Base-by-base conservation (phyloP, 92 coral and sea anemone species). In the Parazoanthus swiftii region DNA sequence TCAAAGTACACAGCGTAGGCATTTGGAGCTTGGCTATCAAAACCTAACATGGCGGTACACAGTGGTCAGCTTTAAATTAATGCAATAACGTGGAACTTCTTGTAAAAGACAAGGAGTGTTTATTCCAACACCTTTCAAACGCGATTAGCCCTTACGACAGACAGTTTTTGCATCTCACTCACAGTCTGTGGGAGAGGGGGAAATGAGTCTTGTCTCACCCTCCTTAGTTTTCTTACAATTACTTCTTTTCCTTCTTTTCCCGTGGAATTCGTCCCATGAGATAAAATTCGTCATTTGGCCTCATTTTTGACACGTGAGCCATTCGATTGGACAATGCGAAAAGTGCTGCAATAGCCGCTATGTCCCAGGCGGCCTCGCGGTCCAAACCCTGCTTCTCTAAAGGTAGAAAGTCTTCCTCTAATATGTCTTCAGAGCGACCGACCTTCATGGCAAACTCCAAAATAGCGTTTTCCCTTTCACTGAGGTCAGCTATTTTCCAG, bases 251-350 rank as follows among this genome's bases (percentile, higher is more conserved):
- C 81, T 88, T 89, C 74, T 90, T 90, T 39, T 91, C 95, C 79
- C 86, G 86, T 56, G 93, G 95, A 63, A 89, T 81, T 76, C 98
- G 89, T 8, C 98, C 99, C 96, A 96, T 86, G 59, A 91, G 85
- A 86, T 89, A 96, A 82, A 95, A 96, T 77, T 96, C 98, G 63
- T 93, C 93, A 88, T 96, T 96, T 26, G 98, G 99, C 79, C 97
- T 91, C 98, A 95, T 92, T 85, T 92, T 93, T 71, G 96, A 92
- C 76, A 96, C 70, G 82, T 96, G 98, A 48, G 99, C 99, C 92
- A 96, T 81, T 76, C 99, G 91, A 73, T 96, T 96, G 15, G 99
- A 95, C 93, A 96, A 79, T 38, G 99, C 99, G 86, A 96, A 96
- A 71, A 96, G 92, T 21, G 98, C 97, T 25, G 98, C 98, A 42